Conservation (phyloP, 30 jellyfish, hydroid and myxozoan species). For the Aurelia sp. region DNA sequence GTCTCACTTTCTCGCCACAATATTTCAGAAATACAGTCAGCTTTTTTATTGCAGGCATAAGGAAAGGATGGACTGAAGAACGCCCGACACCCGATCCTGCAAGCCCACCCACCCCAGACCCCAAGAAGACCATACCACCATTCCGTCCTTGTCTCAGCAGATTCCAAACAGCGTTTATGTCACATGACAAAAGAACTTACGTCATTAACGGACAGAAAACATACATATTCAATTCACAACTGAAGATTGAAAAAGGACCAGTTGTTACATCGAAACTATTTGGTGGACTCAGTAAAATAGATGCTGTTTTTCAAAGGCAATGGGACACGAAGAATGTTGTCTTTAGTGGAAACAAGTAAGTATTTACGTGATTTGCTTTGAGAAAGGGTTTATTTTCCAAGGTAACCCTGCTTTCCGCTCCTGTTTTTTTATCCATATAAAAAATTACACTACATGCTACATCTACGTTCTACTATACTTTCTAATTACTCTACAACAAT, state of each 20-base stretch:
- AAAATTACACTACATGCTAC: no score
- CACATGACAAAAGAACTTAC: constrained; percentile 60
- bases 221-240: constrained; percentile 18
- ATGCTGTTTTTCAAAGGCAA: constrained; percentile 67
- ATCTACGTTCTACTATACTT: no score
- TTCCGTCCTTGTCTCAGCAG: constrained; percentile 9
- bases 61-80: not conserved
- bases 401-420: no score
- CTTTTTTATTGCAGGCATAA: not conserved
- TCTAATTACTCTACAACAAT: no score
- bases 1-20: no score
- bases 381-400: no score
- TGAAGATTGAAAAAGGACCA: constrained; percentile 63
- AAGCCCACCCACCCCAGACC: not conserved
- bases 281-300: constrained; percentile 48
- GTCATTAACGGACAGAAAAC: constrained; percentile 55
- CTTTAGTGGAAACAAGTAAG: constrained; percentile 67
- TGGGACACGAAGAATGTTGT: constrained; percentile 57
- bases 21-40: no score
- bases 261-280: constrained; percentile 34
- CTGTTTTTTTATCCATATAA: no score
- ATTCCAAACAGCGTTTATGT: constrained; percentile 18
- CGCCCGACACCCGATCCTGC: constrained; percentile 3
- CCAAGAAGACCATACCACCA: not conserved
- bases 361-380: not conserved